These are phyloP conservation scores for Muscicapa striata DNA, from an alignment of 2,797 vertebrate genomes.

Conservation along the genomic window DNA sequence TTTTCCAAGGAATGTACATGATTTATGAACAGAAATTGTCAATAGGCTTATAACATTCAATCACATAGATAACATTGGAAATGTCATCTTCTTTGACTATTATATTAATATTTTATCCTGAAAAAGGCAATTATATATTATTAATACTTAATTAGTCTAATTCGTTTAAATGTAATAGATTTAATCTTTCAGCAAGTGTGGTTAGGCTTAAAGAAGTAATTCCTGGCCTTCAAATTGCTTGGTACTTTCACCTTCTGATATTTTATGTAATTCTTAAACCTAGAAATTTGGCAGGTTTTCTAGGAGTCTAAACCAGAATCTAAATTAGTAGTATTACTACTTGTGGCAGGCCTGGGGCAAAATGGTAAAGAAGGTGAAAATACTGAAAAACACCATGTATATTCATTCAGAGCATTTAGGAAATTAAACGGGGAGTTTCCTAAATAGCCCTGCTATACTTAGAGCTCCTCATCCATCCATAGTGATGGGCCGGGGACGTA, in stretches of 20 bases:
- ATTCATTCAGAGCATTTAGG: background rate
- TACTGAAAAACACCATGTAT: fast-evolving
- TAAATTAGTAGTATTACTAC: background rate
- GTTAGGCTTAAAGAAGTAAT: background rate
- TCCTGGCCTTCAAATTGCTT: background rate
- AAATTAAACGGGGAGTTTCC: background rate
- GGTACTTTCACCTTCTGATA: background rate
- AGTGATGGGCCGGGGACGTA: fast-evolving
- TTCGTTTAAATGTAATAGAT: background rate
- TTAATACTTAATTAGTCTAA: background rate
- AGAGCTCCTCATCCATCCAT: background rate
- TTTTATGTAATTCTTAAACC: background rate
- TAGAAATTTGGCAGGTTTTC: background rate
- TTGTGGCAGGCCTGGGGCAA: background rate
- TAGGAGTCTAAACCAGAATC: background rate
- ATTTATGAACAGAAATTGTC: background rate
- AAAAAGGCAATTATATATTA: background rate
- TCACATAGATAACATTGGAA: background rate
- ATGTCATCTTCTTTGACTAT: background rate
- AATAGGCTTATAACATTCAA: background rate
- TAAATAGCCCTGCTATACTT: background rate
- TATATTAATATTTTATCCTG: background rate
- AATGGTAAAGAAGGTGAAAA: background rate
- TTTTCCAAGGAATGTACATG: background rate
- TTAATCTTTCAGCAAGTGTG: background rate